phyloP scores from a whole-genome alignment of 2,888 invertebrate species.

The Zonitis immaculata region DNA sequence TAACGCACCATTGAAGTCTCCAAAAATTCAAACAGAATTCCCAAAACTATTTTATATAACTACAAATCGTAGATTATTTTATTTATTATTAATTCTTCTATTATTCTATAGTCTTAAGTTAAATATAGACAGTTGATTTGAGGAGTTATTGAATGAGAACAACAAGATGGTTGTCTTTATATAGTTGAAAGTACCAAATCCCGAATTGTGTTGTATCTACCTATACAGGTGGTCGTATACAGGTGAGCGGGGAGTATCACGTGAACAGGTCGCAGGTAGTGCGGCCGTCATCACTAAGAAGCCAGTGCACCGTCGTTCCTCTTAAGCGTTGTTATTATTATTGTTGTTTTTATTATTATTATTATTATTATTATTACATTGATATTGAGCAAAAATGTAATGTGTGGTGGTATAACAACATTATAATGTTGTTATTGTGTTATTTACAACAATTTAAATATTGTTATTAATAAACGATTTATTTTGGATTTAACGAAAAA shows the following conservation, averaged over 20 bases:
- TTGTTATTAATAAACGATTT: too few species aligned
- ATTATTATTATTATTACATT: background rate
- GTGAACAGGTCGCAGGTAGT: constrained; percentile 43
- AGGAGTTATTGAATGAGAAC: too few species aligned
- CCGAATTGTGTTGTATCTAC: constrained; percentile 23
- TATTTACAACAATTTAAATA: too few species aligned
- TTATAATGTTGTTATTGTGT: too few species aligned
- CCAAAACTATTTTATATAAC: too few species aligned
- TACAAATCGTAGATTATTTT: too few species aligned
- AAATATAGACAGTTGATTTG: too few species aligned
- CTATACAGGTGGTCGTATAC: constrained; percentile 35
- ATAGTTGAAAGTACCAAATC: constrained; percentile 6
- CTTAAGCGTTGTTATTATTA: constrained; percentile 25
- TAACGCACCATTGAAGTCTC: constrained; percentile 29
- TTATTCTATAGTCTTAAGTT: too few species aligned
- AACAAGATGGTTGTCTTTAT: background rate
- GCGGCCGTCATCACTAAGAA: constrained; percentile 22
- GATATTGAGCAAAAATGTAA: too few species aligned
- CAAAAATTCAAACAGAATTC: constrained; percentile 1
- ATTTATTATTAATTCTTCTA: too few species aligned
- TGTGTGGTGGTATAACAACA: too few species aligned
- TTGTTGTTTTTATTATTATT: constrained; percentile 5
- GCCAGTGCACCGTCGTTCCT: constrained; percentile 31
- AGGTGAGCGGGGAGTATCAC: constrained; percentile 43
- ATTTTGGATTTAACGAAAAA: too few species aligned